Conservation (phyloP, 2,113 vertebrate species). For the Esox niger region DNA sequence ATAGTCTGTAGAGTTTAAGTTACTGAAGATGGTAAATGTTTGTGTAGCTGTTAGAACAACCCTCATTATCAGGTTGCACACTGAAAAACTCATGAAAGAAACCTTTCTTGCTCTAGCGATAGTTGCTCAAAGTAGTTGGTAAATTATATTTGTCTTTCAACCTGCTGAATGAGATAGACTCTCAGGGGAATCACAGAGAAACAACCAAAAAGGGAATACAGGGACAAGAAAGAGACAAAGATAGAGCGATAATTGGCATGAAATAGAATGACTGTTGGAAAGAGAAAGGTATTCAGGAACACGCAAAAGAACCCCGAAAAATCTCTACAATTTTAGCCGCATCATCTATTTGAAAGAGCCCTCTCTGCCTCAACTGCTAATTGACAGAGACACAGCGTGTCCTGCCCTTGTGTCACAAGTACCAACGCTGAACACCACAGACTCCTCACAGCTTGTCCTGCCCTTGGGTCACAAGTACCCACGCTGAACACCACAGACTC, state of each 20-base stretch:
- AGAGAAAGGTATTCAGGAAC: background rate
- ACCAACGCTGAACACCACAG: no score
- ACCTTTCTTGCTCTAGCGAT: no score
- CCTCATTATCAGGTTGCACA: no score
- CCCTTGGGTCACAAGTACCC: background rate
- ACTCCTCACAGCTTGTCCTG: background rate
- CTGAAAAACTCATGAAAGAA: no score
- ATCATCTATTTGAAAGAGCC: slow-evolving; percentile 13
- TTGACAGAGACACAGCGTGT: background rate
- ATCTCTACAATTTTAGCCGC: slow-evolving; percentile 8
- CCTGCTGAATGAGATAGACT: background rate
- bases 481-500: no score
- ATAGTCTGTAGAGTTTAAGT: background rate
- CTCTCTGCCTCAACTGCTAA: background rate
- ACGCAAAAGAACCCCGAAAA: slow-evolving; percentile 20
- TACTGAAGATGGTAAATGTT: no score
- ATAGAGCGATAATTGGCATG: background rate
- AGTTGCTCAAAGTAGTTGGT: background rate
- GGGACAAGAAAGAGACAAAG: background rate
- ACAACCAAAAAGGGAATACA: no score
- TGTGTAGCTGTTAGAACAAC: no score
- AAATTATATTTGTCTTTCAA: slow-evolving; percentile 4
- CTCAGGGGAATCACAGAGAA: background rate
- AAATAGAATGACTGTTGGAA: no score
- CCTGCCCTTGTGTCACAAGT: background rate